phyloP scores from a whole-genome alignment of 2,888 invertebrate species.

The Drosophila vallismaia region DNA sequence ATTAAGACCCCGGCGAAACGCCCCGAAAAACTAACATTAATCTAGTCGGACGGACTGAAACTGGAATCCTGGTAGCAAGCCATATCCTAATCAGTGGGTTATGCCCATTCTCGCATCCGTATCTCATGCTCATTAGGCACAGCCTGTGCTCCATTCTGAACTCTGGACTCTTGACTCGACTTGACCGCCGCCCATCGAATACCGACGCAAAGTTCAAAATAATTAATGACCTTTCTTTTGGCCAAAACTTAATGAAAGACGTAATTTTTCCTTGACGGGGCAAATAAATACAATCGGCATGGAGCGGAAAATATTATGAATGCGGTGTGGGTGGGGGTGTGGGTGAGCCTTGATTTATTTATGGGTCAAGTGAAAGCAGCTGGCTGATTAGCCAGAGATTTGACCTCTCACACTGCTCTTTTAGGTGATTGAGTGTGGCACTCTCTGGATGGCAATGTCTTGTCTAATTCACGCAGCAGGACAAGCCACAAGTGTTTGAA shows the following conservation, averaged over 20 bases:
- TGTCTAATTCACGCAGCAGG: conserved; percentile 66
- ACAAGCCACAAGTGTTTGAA: conserved; percentile 35
- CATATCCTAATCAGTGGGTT: conserved; percentile 49
- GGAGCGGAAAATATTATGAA: conserved; percentile 32
- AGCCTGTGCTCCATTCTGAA: conserved; percentile 52
- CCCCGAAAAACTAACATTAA: conserved; percentile 66
- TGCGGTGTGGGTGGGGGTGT: conserved; percentile 24
- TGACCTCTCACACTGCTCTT: conserved; percentile 46
- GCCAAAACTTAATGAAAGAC: conserved; percentile 81
- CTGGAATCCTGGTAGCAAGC: conserved; percentile 17
- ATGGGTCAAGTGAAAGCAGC: conserved; percentile 57
- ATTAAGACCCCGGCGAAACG: conserved; percentile 55
- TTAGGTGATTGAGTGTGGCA: conserved; percentile 57
- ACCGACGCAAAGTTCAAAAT: conserved; percentile 78
- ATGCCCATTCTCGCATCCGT: conserved; percentile 47
- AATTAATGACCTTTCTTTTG: conserved; percentile 80
- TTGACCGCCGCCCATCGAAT: conserved; percentile 53
- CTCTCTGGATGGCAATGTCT: conserved; percentile 50
- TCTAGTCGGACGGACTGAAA: conserved; percentile 44
- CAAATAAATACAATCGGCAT: not conserved
- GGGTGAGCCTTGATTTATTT: conserved; percentile 68
- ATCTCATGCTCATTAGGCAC: conserved; percentile 78
- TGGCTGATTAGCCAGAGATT: conserved; percentile 64
- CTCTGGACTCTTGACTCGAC: conserved; percentile 30
- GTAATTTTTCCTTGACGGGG: conserved; percentile 64